Conservation (phyloP, 2,888 invertebrate species). For the Drosophila dives region DNA sequence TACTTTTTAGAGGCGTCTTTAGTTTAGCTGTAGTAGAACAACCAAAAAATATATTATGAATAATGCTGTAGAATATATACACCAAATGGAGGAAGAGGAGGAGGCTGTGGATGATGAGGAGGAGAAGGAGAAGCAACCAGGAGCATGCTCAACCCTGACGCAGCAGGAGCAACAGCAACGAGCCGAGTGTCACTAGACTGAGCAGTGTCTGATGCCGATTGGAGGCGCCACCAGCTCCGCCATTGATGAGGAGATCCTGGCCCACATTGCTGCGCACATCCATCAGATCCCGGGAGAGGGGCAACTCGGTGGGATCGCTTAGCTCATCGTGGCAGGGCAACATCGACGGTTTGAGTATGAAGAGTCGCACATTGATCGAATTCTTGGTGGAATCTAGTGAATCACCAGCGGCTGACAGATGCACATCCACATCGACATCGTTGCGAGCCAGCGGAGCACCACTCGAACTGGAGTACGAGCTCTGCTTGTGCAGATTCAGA, state of each 20-base stretch:
- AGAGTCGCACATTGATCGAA: constrained; percentile 83
- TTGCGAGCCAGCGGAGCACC: constrained; percentile 50
- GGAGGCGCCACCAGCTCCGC: constrained; percentile 8
- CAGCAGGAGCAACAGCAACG: constrained; percentile 16
- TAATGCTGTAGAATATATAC: constrained; percentile 66
- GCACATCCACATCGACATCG: constrained; percentile 69
- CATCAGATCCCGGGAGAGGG: constrained; percentile 86
- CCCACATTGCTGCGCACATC: constrained; percentile 82
- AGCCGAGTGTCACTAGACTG: constrained; percentile 12
- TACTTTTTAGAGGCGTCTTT: constrained; percentile 17
- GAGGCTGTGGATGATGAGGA: background rate
- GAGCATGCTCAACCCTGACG: constrained; percentile 35
- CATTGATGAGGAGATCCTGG: constrained; percentile 64
- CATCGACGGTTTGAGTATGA: constrained; percentile 87
- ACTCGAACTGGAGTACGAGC: constrained; percentile 46
- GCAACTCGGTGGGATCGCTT: constrained; percentile 88
- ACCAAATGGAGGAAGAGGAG: constrained; percentile 13
- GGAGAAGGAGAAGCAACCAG: constrained; percentile 7
- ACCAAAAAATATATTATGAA: constrained; percentile 29
- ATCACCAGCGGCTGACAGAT: constrained; percentile 44
- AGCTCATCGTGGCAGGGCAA: constrained; percentile 87
- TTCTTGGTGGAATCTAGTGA: constrained; percentile 65
- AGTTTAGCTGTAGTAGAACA: constrained; percentile 32
- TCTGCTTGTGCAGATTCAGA: constrained; percentile 74
- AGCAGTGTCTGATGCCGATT: constrained; percentile 14